These are phyloP conservation scores for Leucophora obtusa DNA, from an alignment of 2,888 invertebrate species.

Conservation along the genomic window DNA sequence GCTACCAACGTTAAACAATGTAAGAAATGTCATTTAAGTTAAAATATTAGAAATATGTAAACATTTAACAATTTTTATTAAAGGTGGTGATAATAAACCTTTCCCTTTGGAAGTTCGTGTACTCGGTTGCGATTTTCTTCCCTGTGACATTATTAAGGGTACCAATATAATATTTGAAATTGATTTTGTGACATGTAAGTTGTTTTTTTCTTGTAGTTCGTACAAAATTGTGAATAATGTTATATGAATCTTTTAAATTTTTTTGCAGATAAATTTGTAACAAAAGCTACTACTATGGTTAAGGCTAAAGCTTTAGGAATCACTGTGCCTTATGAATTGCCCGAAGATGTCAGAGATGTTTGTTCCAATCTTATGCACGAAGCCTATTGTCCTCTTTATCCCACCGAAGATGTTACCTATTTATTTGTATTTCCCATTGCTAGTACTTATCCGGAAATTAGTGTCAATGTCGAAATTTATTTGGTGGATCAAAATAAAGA, in stretches of 20 bases:
- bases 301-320: slow-evolving; percentile 75
- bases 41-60: background rate
- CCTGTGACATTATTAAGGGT: slow-evolving; percentile 75
- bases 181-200: slow-evolving; percentile 71
- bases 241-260: slow-evolving; percentile 13
- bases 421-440: slow-evolving; percentile 73
- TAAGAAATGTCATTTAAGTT: slow-evolving; percentile 56
- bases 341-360: slow-evolving; percentile 72
- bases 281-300: slow-evolving; percentile 67
- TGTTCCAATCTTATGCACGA: slow-evolving; percentile 73
- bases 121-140: slow-evolving; percentile 72
- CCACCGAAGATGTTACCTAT: slow-evolving; percentile 76
- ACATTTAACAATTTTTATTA: background rate
- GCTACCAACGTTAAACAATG: slow-evolving; percentile 70
- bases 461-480: slow-evolving; percentile 73
- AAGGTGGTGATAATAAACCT: slow-evolving; percentile 71
- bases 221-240: background rate
- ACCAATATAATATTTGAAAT: slow-evolving; percentile 70
- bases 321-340: slow-evolving; percentile 76
- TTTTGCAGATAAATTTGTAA: slow-evolving; percentile 68
- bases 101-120: slow-evolving; percentile 72
- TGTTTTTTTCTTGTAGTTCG: background rate
- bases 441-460: slow-evolving; percentile 74
- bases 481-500: slow-evolving; percentile 72
- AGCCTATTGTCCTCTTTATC: slow-evolving; percentile 76